Evolutionary conservation across 92 coral and sea anemone species (phyloP).

Genomic region (Scolanthus callimorphus): DNA sequence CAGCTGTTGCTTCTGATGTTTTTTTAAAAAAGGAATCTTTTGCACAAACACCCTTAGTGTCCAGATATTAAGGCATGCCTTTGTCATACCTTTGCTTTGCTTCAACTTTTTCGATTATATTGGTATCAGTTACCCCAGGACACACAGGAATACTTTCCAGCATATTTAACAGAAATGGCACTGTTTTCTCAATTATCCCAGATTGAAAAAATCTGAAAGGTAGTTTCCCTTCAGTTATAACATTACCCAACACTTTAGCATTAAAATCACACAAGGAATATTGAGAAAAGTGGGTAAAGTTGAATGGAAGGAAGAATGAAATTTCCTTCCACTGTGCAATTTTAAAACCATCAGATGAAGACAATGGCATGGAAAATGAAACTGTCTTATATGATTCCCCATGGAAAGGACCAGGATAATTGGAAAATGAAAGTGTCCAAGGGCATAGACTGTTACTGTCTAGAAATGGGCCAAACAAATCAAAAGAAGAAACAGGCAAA

Average conservation of each 20-base stretch:
- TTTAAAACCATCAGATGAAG: slow-evolving; percentile 1
- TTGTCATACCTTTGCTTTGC: slow-evolving; percentile 10
- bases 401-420: too few relatives aligned
- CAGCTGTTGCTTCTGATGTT: slow-evolving; percentile 16
- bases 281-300: too few relatives aligned
- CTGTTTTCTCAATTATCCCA: slow-evolving; percentile 1
- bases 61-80: slow-evolving; percentile 2
- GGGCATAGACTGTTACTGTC: too few relatives aligned
- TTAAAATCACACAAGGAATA: slow-evolving; percentile 7
- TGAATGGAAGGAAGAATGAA: slow-evolving; percentile 15
- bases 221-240: slow-evolving; percentile 5
- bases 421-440: too few relatives aligned
- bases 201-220: slow-evolving; percentile 13
- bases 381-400: slow-evolving; percentile 11
- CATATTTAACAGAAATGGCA: neutral
- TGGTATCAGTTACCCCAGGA: slow-evolving; percentile 16
- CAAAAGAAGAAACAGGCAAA: too few relatives aligned
- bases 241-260: slow-evolving; percentile 11
- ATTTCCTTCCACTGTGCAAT: slow-evolving; percentile 15
- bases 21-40: slow-evolving; percentile 3
- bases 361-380: neutral
- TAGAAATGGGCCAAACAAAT: too few relatives aligned
- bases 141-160: slow-evolving; percentile 14
- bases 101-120: slow-evolving; percentile 22
- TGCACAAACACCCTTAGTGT: slow-evolving; percentile 7